Percentiles rank a stretch among this genome's conserved stretches.
Evolutionary conservation across 2,113 vertebrate genomes (phyloP).

Genomic region (Ptyas mucosa): DNA sequence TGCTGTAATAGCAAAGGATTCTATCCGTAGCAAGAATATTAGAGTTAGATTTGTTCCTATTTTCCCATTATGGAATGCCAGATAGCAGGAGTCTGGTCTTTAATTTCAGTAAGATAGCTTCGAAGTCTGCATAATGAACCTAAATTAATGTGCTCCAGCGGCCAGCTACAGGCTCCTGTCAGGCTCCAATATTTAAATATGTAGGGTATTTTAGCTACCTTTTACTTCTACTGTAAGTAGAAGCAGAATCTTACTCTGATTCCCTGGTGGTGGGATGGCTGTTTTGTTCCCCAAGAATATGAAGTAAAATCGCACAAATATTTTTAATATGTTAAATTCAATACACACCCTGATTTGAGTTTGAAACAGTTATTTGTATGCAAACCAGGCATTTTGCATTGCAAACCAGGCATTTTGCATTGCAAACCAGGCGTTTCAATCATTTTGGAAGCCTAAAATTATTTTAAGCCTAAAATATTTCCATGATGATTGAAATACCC

Average conservation of each 20-base stretch:
- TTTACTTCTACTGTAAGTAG: background rate
- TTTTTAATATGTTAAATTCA: background rate
- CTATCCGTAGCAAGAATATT: background rate
- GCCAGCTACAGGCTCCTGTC: background rate
- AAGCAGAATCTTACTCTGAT: background rate
- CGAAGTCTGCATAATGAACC: background rate
- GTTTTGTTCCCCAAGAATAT: background rate
- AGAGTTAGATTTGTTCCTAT: background rate
- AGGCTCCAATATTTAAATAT: background rate
- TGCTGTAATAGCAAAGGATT: background rate
- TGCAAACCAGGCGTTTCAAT: background rate
- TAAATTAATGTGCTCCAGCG: background rate
- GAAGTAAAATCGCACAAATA: background rate
- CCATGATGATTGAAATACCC: background rate
- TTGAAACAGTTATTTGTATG: background rate
- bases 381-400: background rate
- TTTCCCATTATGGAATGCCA: background rate
- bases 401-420: background rate
- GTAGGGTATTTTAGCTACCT: background rate
- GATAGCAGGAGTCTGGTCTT: background rate
- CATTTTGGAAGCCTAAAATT: background rate
- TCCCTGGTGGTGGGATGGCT: background rate
- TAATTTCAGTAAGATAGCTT: background rate
- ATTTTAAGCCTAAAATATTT: background rate
- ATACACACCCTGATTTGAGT: background rate